Evolutionary conservation across 2,113 vertebrate genomes (phyloP).

Genomic region (Scolopax mira): DNA sequence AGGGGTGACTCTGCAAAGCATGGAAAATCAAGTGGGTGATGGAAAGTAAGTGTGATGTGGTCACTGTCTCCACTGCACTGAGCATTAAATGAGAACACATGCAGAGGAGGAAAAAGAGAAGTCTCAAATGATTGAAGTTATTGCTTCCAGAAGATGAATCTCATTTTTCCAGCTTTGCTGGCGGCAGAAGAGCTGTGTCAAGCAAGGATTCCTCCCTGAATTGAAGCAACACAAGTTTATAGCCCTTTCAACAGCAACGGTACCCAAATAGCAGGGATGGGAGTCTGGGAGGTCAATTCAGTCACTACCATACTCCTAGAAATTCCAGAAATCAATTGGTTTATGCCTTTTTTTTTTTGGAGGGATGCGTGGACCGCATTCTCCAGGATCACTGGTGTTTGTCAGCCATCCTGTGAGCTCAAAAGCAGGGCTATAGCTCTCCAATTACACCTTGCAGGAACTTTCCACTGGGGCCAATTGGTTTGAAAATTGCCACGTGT

Average conservation of each 20-base stretch:
- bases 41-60: neutral
- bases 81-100: rapidly evolving
- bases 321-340: neutral
- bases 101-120: neutral
- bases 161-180: neutral
- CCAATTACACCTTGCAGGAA: rapidly evolving
- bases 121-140: neutral
- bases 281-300: neutral
- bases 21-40: neutral
- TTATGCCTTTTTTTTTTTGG: neutral
- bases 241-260: neutral
- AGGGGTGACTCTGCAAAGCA: neutral
- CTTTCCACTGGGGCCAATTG: neutral
- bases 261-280: neutral
- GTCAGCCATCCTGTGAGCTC: rapidly evolving
- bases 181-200: neutral
- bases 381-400: neutral
- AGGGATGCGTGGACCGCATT: rapidly evolving
- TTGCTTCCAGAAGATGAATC: neutral
- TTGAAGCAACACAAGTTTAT: neutral
- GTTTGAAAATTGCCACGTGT: neutral
- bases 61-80: neutral
- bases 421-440: neutral
- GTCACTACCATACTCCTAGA: neutral
- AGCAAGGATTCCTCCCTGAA: neutral